Evolutionary conservation across 2,888 invertebrate species (phyloP).

Genomic region (Sericinus montela): DNA sequence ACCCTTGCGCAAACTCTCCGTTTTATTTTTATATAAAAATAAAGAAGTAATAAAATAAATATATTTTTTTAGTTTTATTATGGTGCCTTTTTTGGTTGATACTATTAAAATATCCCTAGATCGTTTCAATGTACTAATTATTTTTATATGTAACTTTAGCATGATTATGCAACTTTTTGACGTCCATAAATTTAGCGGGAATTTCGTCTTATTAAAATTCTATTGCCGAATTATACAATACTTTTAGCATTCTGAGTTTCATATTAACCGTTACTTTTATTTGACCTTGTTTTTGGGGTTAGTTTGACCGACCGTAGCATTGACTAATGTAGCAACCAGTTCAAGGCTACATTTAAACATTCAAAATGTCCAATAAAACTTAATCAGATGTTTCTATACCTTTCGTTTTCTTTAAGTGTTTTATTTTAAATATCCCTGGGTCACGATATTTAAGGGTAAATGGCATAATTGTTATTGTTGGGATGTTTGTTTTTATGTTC

Average conservation of each 20-base stretch:
- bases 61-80: too few relatives aligned
- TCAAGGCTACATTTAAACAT: constrained; percentile 64
- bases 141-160: too few relatives aligned
- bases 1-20: too few relatives aligned
- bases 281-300: constrained; percentile 43
- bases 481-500: too few relatives aligned
- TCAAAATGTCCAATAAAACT: constrained; percentile 48
- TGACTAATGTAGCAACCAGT: constrained; percentile 39
- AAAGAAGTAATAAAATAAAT: too few relatives aligned
- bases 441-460: constrained; percentile 1
- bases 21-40: too few relatives aligned
- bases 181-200: too few relatives aligned
- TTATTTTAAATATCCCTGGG: background rate
- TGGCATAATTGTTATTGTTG: too few relatives aligned
- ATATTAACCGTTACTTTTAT: background rate
- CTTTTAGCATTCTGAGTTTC: constrained; percentile 1
- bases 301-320: constrained; percentile 24
- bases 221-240: background rate
- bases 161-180: too few relatives aligned
- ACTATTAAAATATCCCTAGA: too few relatives aligned
- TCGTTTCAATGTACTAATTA: too few relatives aligned
- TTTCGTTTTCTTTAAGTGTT: constrained; percentile 13
- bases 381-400: constrained; percentile 52
- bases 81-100: too few relatives aligned
- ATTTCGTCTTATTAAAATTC: constrained; percentile 1